Conservation (phyloP, 2,113 vertebrate species). For the Rattus rattus region DNA sequence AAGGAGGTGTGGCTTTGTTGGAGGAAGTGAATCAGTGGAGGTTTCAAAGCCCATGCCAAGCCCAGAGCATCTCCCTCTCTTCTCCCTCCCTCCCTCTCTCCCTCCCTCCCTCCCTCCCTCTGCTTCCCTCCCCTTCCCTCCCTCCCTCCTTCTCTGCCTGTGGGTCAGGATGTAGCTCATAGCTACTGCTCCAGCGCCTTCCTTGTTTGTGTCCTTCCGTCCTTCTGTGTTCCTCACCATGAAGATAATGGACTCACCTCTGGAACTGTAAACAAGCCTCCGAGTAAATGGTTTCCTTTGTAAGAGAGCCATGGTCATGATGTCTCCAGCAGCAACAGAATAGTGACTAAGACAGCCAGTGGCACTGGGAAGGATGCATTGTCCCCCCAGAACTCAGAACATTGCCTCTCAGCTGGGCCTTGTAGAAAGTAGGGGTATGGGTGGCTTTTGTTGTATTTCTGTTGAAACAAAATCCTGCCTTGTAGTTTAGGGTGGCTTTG, state of each 20-base stretch:
- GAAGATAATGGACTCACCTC: not conserved
- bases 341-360: not conserved
- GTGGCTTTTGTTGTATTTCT: not conserved
- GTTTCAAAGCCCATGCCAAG: not conserved
- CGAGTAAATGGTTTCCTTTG: not conserved
- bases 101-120: not conserved
- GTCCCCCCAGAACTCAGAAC: not conserved
- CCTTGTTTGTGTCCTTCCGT: not conserved
- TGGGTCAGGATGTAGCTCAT: not conserved
- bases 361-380: not conserved
- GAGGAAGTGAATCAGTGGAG: not conserved
- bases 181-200: not conserved
- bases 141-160: not conserved
- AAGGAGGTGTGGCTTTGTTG: not conserved
- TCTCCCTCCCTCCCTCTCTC: fast-evolving
- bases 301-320: not conserved
- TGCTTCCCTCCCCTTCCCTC: not conserved
- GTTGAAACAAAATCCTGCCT: not conserved
- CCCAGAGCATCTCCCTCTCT: not conserved
- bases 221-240: not conserved
- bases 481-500: not conserved
- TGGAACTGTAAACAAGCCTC: not conserved
- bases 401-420: not conserved
- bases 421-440: too few species aligned
- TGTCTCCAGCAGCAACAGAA: not conserved